Base-by-base conservation (phyloP, 1,140 invertebrate genomes). In the Melanaphis sacchari region DNA sequence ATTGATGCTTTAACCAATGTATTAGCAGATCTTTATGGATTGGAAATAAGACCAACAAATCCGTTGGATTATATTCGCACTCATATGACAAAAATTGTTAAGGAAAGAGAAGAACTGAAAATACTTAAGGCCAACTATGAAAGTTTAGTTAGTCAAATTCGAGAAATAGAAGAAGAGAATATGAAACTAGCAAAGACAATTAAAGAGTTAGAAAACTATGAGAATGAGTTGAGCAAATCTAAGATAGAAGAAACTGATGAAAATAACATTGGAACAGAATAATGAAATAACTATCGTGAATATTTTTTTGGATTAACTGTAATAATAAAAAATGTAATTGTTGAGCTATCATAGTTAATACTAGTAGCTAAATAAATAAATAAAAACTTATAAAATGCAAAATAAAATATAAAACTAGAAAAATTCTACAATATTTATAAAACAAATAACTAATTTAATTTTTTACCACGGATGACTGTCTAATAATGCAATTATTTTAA, bases 11-110 rank as follows among this genome's bases (percentile, higher is more conserved):
- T 94, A 5, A 94, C 90, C 4, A 94, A 91, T 21, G 76, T 91
- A n/a, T 26, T 94, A 43, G 38, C 59, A 31, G 59, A 43, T 18
- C 36, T 94, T 41, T 92, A 91, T 54, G 4, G 38, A 43, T 46
- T 92, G 15, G 93, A 92, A 85, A 49, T 54, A 41, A 94, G 49
- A 46, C 90, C 90, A 38, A 81, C 81, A 40, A 81, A 94, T 54
- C 93, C 90, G 3, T 85, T 94, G 38, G 93, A 94, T 41, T 94
- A 85, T 38, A 91, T 94, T 59, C 59, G 93, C 7, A 91, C 46
- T 54, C 41, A 92, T 76, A 82, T 93, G 93, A 91, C 81, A 40
- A 43, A 92, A 46, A 76, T 4, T 7, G 54, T 91, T 38, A 18
- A 38, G 0, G 90, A 92, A 15, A 66, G 6, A 38, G 90, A 91